A percentile compares a stretch with the other conserved stretches of the same genome.
Conservation (phyloP, 2,888 invertebrate species). For the Phengaris alcon region DNA sequence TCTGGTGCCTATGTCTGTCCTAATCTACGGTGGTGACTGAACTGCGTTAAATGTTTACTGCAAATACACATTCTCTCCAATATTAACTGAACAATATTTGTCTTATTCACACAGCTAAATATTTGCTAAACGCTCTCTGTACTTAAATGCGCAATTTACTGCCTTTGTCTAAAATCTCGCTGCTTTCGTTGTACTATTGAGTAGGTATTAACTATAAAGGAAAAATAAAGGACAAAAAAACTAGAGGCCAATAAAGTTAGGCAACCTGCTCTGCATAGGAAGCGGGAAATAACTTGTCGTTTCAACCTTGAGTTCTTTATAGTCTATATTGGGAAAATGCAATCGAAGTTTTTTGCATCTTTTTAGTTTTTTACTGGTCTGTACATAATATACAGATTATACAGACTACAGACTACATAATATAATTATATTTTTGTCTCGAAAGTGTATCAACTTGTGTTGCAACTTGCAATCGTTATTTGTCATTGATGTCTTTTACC, state of each 20-base stretch:
- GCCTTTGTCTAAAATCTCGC: neutral
- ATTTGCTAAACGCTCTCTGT: neutral
- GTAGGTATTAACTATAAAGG: neutral
- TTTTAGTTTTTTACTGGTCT: neutral
- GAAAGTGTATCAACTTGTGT: neutral
- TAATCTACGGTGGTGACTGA: neutral
- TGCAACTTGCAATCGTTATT: neutral
- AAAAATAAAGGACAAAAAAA: no score
- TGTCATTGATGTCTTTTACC: neutral
- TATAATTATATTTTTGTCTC: neutral
- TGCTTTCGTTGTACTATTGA: neutral
- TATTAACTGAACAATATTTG: conserved; percentile 5
- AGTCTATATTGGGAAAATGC: neutral
- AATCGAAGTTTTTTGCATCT: neutral
- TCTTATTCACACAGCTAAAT: neutral
- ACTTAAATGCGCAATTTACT: neutral
- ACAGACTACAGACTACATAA: no score
- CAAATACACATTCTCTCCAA: neutral
- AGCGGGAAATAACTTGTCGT: neutral
- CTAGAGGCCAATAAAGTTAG: neutral
- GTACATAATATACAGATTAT: no score
- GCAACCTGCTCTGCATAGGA: neutral
- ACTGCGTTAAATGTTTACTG: neutral
- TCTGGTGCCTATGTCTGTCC: no score
- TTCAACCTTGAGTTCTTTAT: neutral